Conservation (phyloP, 2,113 vertebrate species). For the Xiphophorus couchianus region DNA sequence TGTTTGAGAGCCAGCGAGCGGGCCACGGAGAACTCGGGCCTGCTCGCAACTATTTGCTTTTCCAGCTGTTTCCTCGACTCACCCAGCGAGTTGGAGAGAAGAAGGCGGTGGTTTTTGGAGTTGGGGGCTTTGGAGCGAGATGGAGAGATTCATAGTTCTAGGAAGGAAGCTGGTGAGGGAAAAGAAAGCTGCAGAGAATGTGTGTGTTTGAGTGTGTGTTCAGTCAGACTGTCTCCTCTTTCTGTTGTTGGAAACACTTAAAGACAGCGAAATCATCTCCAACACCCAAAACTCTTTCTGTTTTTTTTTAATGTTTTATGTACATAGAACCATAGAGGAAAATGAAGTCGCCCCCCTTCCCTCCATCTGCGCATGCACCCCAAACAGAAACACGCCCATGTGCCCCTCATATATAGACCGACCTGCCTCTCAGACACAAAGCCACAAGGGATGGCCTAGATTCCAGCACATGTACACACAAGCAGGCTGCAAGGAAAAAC, state of each 20-base stretch:
- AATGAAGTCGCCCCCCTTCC: slow-evolving; percentile 7
- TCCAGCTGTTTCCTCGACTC: slow-evolving; percentile 77
- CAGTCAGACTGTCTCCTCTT: slow-evolving; percentile 38
- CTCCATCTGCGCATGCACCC: slow-evolving; percentile 49
- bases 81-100: slow-evolving; percentile 60
- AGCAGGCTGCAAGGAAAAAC: slow-evolving; percentile 44
- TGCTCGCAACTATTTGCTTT: slow-evolving; percentile 74
- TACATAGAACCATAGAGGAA: slow-evolving; percentile 11
- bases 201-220: slow-evolving; percentile 10
- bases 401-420: slow-evolving; percentile 67
- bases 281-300: slow-evolving; percentile 5
- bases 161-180: slow-evolving; percentile 47
- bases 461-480: slow-evolving; percentile 74
- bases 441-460: slow-evolving; percentile 77
- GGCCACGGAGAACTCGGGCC: slow-evolving; percentile 44
- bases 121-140: slow-evolving; percentile 26
- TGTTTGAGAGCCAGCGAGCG: slow-evolving; percentile 63
- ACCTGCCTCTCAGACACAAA: slow-evolving; percentile 75
- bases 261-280: slow-evolving; percentile 11
- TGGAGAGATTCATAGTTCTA: slow-evolving; percentile 46
- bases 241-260: slow-evolving; percentile 47
- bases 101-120: slow-evolving; percentile 36
- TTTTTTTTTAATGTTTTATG: background rate
- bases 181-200: slow-evolving; percentile 33
- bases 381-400: slow-evolving; percentile 57